Base-by-base conservation (phyloP, 2,113 vertebrate species). In the Colius striatus region DNA sequence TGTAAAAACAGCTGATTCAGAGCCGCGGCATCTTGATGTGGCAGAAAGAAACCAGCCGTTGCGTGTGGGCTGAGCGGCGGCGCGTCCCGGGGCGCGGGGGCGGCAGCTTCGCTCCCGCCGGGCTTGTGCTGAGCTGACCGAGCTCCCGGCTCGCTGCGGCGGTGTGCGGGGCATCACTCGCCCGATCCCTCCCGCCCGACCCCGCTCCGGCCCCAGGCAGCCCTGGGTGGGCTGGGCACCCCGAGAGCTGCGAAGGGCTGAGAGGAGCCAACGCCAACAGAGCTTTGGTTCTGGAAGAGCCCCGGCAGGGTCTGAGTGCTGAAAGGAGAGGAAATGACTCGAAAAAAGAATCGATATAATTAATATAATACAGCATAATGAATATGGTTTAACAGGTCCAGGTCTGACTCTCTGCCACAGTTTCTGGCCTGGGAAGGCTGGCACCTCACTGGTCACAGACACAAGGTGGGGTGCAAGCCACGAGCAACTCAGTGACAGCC, bases 1-100 rank as follows among this genome's bases (percentile, higher is more conserved):
- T 84, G 68, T 61, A 67, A 84, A 91, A 95, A 53, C 79, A 93
- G 91, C 94, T 88, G 79, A 91, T 88, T 95, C 94, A 93, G 94
- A 77, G 73, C 84, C 22, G 7, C 36, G 26, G 30, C n/a, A 72
- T 77, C 94, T 93, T 91, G 88, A 91, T 91, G 94, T 91, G 91
- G 91, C 91, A 88, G 70, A 85, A 73, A 73, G 84, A 91, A 93
- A 88, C 81, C n/a, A 81, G 70, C 16, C 36, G 12, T 30, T 76
- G 84, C 75, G 77, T 65, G 87, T 91, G 87, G 88, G 84, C 80
- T 93, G 75, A 58, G 94, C 57, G 48, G 60, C 65, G 72, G 83
- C 34, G 66, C 76, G 70, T 84, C 84, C 91, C 62, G 83, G 63
- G 43, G 68, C 13, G 61, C 9, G 13, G 61, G 86, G 68, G 36